Evolutionary conservation across 2,797 vertebrate species (phyloP), one percentile per base, ranked within the genome.

Genomic region (Myotis findleyi): DNA sequence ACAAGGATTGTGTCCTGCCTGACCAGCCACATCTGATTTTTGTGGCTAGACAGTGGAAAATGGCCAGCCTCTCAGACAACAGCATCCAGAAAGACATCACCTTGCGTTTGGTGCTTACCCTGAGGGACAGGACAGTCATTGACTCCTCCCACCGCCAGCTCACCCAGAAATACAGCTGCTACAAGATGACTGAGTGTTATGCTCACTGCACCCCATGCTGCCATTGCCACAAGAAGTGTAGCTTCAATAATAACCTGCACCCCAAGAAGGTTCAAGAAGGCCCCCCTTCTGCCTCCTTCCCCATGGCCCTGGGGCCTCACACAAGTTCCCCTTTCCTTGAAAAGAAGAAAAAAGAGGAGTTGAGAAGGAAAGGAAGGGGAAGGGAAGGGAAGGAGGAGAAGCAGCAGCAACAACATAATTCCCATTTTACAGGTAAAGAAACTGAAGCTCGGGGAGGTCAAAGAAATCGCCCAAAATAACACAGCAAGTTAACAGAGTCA

Each of bases 241-340:
- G 99, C n/a, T 99, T 99, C 98, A 99, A 99, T 98, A 99, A 99
- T 98, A 99, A 99, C 97, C 98, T 99, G 97, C 99, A 99, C 82
- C 99, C 99, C 97, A 99, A 99, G 98, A 99, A 99, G 99, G 99
- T 99, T 98, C 99, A 99, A 98, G 99, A 99, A 98, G 98, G 36
- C 23, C 25, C 0, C 17, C 23, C 9, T 8, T 1, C 41, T 36
- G 9, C 25, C 38, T 30, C 0, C 23, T 12, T 7, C 10, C n/a
- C 64, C 12, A 4, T 16, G 51, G 59, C 47, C 25, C 55, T 14
- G 53, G 21, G 53, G 33, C 86, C 64, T 80, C 80, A 95, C 96
- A 97, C 92, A 97, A 95, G 75, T 77, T 23, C 55, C 91, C 79
- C 51, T 72, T 86, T 59, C 27, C 10, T 95, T 64, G 89, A 87